phyloP scores from a whole-genome alignment of 1,140 invertebrate genomes.

The Drosophila oshimai region DNA sequence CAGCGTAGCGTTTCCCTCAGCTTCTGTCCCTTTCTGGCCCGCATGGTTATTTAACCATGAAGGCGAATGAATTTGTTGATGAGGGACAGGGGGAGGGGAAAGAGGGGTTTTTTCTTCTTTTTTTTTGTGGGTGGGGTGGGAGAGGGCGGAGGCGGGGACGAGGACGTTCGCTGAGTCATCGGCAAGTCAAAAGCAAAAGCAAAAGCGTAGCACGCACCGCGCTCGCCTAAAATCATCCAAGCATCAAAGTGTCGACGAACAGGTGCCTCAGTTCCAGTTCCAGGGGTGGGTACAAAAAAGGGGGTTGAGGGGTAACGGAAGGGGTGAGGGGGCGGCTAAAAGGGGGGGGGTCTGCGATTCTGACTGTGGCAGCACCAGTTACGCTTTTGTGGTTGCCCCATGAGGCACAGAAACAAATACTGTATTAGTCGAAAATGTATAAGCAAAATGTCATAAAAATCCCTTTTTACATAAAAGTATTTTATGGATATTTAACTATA shows the following conservation, averaged over 20 bases:
- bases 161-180: slow-evolving; percentile 35
- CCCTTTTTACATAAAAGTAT: too few species aligned
- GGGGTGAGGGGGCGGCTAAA: not conserved
- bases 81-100: slow-evolving; percentile 1
- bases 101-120: too few species aligned
- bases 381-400: slow-evolving; percentile 63
- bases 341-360: slow-evolving; percentile 12
- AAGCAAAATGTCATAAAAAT: too few species aligned
- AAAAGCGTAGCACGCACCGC: slow-evolving; percentile 33
- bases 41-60: slow-evolving; percentile 64
- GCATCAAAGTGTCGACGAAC: slow-evolving; percentile 78
- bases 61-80: slow-evolving; percentile 5
- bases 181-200: slow-evolving; percentile 22
- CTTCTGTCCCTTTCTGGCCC: not conserved
- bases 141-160: slow-evolving; percentile 11
- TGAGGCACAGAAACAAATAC: slow-evolving; percentile 5
- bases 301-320: not conserved
- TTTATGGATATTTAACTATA: too few species aligned
- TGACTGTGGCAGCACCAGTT: slow-evolving; percentile 56
- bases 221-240: slow-evolving; percentile 62
- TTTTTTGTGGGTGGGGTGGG: not conserved
- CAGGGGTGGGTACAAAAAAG: not conserved
- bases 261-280: slow-evolving; percentile 24
- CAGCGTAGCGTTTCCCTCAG: slow-evolving; percentile 48
- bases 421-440: too few species aligned